Evolutionary conservation across 2,113 vertebrate genomes (phyloP).

Genomic region (Actinemys pallida): DNA sequence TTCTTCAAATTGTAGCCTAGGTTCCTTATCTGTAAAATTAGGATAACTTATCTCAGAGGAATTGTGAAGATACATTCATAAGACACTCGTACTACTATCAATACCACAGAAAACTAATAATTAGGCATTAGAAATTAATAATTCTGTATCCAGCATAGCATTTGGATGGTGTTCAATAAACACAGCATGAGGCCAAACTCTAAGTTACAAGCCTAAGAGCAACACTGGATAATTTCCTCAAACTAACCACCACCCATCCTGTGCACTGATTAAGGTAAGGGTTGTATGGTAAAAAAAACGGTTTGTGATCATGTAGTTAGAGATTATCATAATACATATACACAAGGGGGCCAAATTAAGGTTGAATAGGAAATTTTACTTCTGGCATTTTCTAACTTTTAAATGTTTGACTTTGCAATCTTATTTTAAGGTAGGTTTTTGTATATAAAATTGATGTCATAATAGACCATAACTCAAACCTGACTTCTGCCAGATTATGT

Average conservation of each 20-base stretch:
- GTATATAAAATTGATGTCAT: not conserved
- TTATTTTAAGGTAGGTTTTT: not conserved
- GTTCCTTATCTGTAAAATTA: not conserved
- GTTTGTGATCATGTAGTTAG: accelerated
- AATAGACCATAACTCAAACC: not conserved
- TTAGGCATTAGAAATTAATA: not conserved
- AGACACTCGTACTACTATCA: not conserved
- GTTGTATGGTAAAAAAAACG: not conserved
- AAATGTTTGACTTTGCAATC: not conserved
- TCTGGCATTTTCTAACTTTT: not conserved
- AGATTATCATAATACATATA: not conserved
- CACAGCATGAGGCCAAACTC: accelerated
- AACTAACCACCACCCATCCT: not conserved
- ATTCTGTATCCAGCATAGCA: not conserved
- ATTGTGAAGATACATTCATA: not conserved
- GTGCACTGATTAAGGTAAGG: not conserved
- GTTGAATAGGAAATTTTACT: accelerated
- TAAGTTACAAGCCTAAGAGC: not conserved
- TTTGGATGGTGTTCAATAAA: not conserved
- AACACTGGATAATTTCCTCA: not conserved
- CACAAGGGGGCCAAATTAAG: not conserved
- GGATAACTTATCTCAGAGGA: not conserved
- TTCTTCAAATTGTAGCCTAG: not conserved
- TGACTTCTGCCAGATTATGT: not conserved
- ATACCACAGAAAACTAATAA: not conserved